Evolutionary conservation across 2,888 invertebrate genomes (phyloP), one percentile per base, ranked within the genome.

Genomic region (Phengaris alcon): DNA sequence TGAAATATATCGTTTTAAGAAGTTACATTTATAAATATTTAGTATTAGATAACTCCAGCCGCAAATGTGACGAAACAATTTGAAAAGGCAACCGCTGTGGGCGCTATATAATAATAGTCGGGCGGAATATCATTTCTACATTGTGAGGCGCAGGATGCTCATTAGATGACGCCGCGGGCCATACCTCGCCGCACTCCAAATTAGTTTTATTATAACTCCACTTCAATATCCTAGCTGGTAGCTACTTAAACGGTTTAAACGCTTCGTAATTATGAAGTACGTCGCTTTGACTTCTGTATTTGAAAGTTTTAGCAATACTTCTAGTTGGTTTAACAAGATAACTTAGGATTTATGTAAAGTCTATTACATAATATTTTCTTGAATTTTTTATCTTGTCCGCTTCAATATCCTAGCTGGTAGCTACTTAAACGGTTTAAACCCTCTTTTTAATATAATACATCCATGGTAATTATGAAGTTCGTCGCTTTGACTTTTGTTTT

Each of bases 61-160:
- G 80, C 81, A 77, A 81, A 82, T 85, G 87, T 86, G 85, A 85
- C 83, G 82, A 82, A 87, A 87, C 86, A 86, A 88, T 89, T 87
- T 87, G 86, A 88, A 90, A 89, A 90, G 87, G 87, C 86, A 88
- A 85, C 88, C 88, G 87, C 86, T 84, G 82, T 80, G 80, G 78
- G 89, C 90, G 85, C 79, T 80, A 90, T 91, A 91, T 90, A 90
- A 91, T 91, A 91, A 91, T 89, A 89, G 88, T 89, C 85, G 90
- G 85, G 85, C 87, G 86, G 87, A 89, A 88, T 90, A 90, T 88
- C 89, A 90, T 89, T 90, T 89, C 87, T 89, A 91, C 89, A 92
- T 91, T 92, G 91, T 91, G 90, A 87, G 87, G 84, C 85, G 88
- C 92, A 90, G 92, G 92, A 93, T 90, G 92, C 92, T 93, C 92